Evolutionary conservation across 2,888 invertebrate species (phyloP), one percentile per base, ranked within the genome.

Genomic region (Netelia melanura): DNA sequence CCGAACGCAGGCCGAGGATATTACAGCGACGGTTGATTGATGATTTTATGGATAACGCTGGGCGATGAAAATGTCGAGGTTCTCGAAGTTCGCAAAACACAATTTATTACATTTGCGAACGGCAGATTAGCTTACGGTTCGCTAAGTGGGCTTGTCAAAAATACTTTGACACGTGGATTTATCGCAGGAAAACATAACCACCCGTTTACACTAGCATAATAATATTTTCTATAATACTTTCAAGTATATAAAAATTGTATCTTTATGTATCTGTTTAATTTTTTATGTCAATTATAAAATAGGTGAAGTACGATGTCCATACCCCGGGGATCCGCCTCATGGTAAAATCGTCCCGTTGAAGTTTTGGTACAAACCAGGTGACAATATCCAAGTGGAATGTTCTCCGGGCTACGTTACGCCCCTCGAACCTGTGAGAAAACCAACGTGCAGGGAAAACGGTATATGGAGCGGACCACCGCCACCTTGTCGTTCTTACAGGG

Each of bases 301-400:
- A 97, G 97, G 97, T 94, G 96, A 96, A 94, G 95, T 96, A 56
- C 95, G 96, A 89, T 97, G 97, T 92, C 96, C 96, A 30, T 96
- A 96, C 91, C 95, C 96, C 9, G 96, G 96, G 11, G 96, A 96
- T 91, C 96, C 96, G 38, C 95, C 96, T 83, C 96, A 97, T 90
- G 97, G 97, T 5, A 94, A 96, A 79, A 95, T 96, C 89, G 95
- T 96, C 1, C 97, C 97, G 25, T 95, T 96, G 75, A 97, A 97
- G 92, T 96, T 96, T 93, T 95, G 96, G 92, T 97, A 97, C 93
- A 96, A 96, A 91, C 96, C 97, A 14, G 96, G 96, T 48, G 96
- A 97, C 91, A 96, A 95, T 88, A 94, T 97, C 87, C 96, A 96
- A 91, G 96, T 97, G 70, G 96, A 95, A 80, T 97, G 97, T 91